These are phyloP conservation scores for Choloepus didactylus DNA, from an alignment of 2,797 vertebrate genomes.

Conservation along the genomic window DNA sequence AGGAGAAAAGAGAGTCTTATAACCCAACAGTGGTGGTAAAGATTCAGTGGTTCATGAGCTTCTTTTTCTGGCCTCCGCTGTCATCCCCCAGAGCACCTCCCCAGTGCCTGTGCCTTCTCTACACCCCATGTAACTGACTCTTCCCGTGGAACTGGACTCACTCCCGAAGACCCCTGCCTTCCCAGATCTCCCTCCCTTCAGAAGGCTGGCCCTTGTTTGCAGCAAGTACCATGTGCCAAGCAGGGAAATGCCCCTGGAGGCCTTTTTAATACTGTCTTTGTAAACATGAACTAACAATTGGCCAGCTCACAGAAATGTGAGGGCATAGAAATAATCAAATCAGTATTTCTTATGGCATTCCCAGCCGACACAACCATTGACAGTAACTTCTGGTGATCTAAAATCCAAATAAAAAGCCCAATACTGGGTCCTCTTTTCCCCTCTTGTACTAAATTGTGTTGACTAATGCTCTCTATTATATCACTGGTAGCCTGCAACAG, in stretches of 20 bases:
- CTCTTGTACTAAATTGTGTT: background rate
- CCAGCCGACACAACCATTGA: background rate
- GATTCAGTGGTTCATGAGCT: background rate
- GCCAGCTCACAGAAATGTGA: constrained; percentile 47
- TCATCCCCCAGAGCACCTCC: background rate
- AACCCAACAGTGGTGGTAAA: background rate
- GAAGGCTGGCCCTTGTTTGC: background rate
- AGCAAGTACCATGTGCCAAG: background rate
- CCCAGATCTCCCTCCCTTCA: background rate
- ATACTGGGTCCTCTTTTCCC: background rate
- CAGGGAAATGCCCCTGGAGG: background rate
- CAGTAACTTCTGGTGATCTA: background rate
- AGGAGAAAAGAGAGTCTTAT: background rate
- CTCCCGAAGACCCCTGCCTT: background rate
- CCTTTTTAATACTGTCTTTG: background rate
- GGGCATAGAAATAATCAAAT: constrained; percentile 48
- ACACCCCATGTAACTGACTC: background rate
- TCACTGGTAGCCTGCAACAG: background rate
- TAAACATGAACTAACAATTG: background rate
- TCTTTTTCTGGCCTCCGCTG: background rate
- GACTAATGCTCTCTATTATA: background rate
- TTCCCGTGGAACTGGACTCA: background rate
- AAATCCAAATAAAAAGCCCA: constrained; percentile 20
- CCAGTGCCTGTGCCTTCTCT: background rate
- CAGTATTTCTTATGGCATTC: background rate